Conservation (phyloP, 2,113 vertebrate genomes). For the Empidonax alnorum region DNA sequence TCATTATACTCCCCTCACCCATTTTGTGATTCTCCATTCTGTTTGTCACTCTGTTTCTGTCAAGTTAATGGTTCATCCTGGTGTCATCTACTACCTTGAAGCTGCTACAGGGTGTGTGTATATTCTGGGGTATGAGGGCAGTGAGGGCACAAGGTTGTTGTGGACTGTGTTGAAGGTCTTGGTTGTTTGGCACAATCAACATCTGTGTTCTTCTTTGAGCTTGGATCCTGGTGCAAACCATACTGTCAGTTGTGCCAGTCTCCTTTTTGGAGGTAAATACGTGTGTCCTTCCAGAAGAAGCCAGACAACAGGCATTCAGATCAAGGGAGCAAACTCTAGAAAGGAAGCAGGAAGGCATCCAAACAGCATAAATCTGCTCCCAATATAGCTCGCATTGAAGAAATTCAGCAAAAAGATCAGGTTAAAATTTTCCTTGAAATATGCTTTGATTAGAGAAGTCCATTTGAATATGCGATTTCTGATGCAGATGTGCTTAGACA, state of each 20-base stretch:
- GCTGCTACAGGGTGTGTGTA: background rate
- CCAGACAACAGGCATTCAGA: background rate
- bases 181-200: background rate
- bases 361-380: background rate
- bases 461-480: background rate
- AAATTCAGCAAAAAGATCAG: background rate
- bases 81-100: background rate
- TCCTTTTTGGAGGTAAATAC: background rate
- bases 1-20: background rate
- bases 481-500: background rate
- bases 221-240: background rate
- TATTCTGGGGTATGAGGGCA: background rate
- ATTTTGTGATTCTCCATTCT: background rate
- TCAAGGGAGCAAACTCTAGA: background rate
- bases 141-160: background rate
- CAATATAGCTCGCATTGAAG: background rate
- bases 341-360: constrained; percentile 14
- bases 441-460: background rate
- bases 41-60: background rate
- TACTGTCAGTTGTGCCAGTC: background rate
- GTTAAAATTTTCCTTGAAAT: background rate
- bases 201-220: background rate
- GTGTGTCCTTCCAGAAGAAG: background rate
- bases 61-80: background rate
- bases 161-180: background rate